Evolutionary conservation across 2,113 vertebrate genomes (phyloP), one percentile per base, ranked within the genome.

Genomic region (Polypterus senegalus): DNA sequence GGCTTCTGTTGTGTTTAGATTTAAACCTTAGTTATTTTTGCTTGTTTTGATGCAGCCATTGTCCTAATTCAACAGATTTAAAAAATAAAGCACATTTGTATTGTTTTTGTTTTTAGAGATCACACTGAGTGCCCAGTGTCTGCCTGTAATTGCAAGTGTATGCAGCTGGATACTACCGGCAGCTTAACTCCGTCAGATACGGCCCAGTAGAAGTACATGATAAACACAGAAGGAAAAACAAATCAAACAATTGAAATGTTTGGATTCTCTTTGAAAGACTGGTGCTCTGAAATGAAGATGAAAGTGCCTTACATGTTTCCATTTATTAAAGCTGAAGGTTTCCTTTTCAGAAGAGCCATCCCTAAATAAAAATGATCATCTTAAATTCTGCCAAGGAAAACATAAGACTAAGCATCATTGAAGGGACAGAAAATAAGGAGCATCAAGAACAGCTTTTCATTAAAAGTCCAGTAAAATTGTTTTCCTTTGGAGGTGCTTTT

Each of bases 81-180:
- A 55, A n/a, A n/a, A 55, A n/a, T 55, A 27, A 55, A 10, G 10
- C 54, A 55, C 2, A 2, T 27, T 27, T 27, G 27, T 27, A 27
- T 27, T 63, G 64, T 57, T 47, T n/a, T 55, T n/a, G 27, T 69
- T 55, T 68, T 47, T 70, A 99, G 96, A 78, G 94, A 97, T 78
- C 95, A 98, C 62, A 89, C 89, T 0, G 96, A 99, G 71, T 99
- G 96, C 66, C 96, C 96, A 0, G 96, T 99, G 67, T 99, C 96
- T 3, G 94, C 91, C 1, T 99, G 96, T 66, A 92, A 91, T 0
- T 99, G 96, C 77, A 98, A 93, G 79, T 99, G 96, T 77, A 98
- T 99, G 96, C 95, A 98, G 79, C 79, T 98, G 84, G 96, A 98
- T 82, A 97, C 94, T 48, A 99, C 94, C 6, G 95, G 95, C 64